These are phyloP conservation scores for Dicentrarchus labrax DNA, from an alignment of 2,113 vertebrate species.

Conservation along the genomic window DNA sequence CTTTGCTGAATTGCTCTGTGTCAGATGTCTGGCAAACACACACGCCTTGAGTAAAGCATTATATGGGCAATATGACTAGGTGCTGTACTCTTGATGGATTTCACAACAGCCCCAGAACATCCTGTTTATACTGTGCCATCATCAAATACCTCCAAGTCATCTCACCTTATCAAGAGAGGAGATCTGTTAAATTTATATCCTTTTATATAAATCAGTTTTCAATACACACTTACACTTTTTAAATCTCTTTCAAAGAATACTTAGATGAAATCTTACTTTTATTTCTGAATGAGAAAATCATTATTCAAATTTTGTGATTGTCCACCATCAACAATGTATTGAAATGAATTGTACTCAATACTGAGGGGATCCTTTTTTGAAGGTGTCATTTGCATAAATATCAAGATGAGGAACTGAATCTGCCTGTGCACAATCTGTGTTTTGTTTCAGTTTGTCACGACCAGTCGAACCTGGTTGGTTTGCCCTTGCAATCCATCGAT, in stretches of 20 bases:
- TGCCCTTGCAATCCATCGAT: constrained; percentile 36
- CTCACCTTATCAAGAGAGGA: neutral
- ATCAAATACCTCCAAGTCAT: constrained; percentile 41
- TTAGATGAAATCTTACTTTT: constrained; percentile 4
- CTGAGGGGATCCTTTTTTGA: neutral
- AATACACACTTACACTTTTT: no score
- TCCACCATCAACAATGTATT: neutral
- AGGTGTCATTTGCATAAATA: constrained; percentile 22
- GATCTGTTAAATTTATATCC: neutral
- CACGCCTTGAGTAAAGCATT: constrained; percentile 79
- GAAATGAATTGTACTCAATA: neutral
- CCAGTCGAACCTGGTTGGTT: constrained; percentile 50
- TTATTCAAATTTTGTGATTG: neutral
- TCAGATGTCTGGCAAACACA: constrained; percentile 78
- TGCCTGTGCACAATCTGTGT: neutral
- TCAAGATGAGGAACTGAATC: constrained; percentile 23
- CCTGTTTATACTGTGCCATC: constrained; percentile 72
- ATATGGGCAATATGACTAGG: constrained; percentile 52
- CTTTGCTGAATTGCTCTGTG: constrained; percentile 62
- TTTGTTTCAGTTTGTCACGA: constrained; percentile 31
- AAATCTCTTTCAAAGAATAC: no score
- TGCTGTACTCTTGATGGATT: constrained; percentile 62
- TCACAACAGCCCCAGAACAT: constrained; percentile 73
- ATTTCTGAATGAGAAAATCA: neutral
- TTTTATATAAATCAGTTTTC: neutral